Base-by-base conservation (phyloP, 1,140 invertebrate species). In the Drosophila melanica region DNA sequence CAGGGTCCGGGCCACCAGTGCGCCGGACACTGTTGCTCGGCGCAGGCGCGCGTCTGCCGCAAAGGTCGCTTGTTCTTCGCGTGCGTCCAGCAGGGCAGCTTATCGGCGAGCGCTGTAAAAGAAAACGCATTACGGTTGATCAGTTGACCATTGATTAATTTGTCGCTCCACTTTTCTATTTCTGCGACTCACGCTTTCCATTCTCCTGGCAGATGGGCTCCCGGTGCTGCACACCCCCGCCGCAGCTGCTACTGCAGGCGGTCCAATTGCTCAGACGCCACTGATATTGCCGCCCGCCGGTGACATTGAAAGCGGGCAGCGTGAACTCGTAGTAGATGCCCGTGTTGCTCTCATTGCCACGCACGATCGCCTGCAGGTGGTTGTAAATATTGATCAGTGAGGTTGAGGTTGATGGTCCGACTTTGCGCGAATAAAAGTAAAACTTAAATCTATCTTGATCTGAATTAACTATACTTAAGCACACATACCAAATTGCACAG, bases 301-400 rank as follows among this genome's bases (percentile, higher is more conserved):
- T 90, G 94, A 94, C 84, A 92, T 93, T 93, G 12, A 90, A 16
- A 57, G 95, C 95, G 11, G 95, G 95, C 55, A 96, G 93, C 0
- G 96, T 96, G 92, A 97, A 98, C 92, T 98, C 96, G 92, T 96
- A 98, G 57, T 93, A 93, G 12, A 98, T 93, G 12, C 97, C 97
- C 1, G 96, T 95, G 90, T 97, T 97, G 68, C 95, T 94, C 71
- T 94, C 94, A 57, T 94, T 93, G n/a, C 96, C 96, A 84, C 96
- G 94, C 85, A 96, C 96, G 75, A 97, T 95, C 20, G 97, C 93
- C 97, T 98, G 93, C 75, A 11, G 23, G 20, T 16, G 30, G 11
- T 14, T 98, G 93, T 74, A 11, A 37, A 16, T 16, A 27, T 4
- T 14, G 18, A 51, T 35, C 33, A 9, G 9, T 35, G 0, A 35